Percentiles rank a stretch among this genome's conserved stretches.
Conservation (phyloP, 2,797 vertebrate species). For the Sciaenops ocellatus region DNA sequence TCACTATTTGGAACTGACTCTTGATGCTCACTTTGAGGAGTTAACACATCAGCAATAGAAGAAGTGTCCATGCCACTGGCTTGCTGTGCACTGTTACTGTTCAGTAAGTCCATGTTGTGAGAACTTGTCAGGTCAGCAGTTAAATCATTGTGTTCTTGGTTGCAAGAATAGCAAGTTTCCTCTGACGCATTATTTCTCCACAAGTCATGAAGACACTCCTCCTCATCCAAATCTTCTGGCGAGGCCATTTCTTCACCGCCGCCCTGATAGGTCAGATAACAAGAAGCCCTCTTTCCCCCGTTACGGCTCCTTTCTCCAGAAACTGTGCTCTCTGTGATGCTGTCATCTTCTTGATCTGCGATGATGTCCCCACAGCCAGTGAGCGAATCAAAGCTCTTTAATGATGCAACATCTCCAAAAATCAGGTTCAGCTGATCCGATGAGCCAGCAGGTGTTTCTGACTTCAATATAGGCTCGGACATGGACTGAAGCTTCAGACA, state of each 20-base stretch:
- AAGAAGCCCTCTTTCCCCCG: constrained; percentile 91
- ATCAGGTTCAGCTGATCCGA: constrained; percentile 89
- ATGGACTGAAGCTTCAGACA: constrained; percentile 75
- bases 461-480: constrained; percentile 63
- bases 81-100: constrained; percentile 78
- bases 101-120: constrained; percentile 75
- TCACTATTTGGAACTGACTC: constrained; percentile 97
- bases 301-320: constrained; percentile 91
- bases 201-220: constrained; percentile 85
- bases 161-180: constrained; percentile 81
- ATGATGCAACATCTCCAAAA: constrained; percentile 93
- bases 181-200: constrained; percentile 81
- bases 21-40: constrained; percentile 96
- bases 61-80: constrained; percentile 74
- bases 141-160: constrained; percentile 73
- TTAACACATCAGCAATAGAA: constrained; percentile 87
- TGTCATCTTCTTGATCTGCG: constrained; percentile 96
- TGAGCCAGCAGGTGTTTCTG: constrained; percentile 76
- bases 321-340: constrained; percentile 90
- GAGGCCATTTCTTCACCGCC: constrained; percentile 99
- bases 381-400: constrained; percentile 98
- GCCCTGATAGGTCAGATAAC: constrained; percentile 96
- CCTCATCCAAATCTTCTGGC: constrained; percentile 90
- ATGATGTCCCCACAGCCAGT: constrained; percentile 98
- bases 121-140: constrained; percentile 77